Evolutionary conservation across 2,797 vertebrate genomes (phyloP), one percentile per base, ranked within the genome.

Genomic region (Ceyx erithaca): DNA sequence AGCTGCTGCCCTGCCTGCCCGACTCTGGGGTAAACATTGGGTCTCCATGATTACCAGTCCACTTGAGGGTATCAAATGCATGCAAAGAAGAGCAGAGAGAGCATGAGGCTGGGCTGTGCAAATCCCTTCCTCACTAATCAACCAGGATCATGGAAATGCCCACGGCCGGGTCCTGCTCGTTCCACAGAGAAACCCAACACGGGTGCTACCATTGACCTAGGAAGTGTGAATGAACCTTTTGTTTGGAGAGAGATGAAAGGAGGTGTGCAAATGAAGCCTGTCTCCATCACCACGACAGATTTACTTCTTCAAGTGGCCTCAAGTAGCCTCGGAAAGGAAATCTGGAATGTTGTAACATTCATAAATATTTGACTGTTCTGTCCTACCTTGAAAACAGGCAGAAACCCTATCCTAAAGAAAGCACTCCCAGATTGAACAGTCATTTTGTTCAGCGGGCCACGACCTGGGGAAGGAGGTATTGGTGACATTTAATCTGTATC

Each of bases 341-440:
- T 94, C 95, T 96, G 94, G 92, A 96, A 89, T 94, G 95, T 73
- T 92, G 95, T 93, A 96, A 94, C 83, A 70, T 95, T 90, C 94
- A 93, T 93, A 95, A 95, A 96, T 96, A 96, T 96, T 96, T 96
- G 96, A 94, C 92, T 92, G 85, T 80, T 95, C 96, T 95, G 96
- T 94, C 95, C 93, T 95, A 96, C 94, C 94, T 96, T 93, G 91
- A 96, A 96, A 94, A 92, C 95, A 95, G 95, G 91, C 94, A 96
- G 96, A 96, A 96, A 96, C 83, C 31, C 64, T 94, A 95, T 91
- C 94, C 92, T 90, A 94, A 96, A 91, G 95, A 96, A 96, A 94
- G 93, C 91, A 94, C 68, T 88, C 64, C 57, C 58, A 64, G 78
- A 92, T 9, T 93, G 95, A 94, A 88, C 91, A 91, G 94, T 94